A percentile compares a stretch with the other conserved stretches of the same genome.
Conservation (phyloP, 2,888 invertebrate species). For the Nycteola revayana region DNA sequence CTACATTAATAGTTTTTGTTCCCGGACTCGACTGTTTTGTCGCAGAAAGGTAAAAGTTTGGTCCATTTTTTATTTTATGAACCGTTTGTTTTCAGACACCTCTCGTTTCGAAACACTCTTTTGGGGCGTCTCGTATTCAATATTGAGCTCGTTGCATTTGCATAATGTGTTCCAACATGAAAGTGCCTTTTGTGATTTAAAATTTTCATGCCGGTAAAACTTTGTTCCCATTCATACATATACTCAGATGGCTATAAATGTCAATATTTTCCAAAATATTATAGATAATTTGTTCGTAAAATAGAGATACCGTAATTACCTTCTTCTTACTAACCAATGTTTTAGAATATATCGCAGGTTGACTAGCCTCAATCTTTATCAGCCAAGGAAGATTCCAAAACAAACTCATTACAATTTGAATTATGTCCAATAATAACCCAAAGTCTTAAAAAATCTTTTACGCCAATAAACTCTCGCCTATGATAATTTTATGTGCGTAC, state of each 20-base stretch:
- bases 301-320: too few relatives aligned
- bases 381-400: too few relatives aligned
- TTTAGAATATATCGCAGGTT: too few relatives aligned
- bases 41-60: constrained; percentile 55
- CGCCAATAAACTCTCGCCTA: too few relatives aligned
- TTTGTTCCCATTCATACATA: not conserved
- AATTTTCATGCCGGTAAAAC: constrained; percentile 19
- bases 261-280: constrained; percentile 16
- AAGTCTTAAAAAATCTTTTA: too few relatives aligned
- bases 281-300: too few relatives aligned
- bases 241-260: not conserved
- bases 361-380: too few relatives aligned
- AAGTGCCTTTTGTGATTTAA: constrained; percentile 36
- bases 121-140: constrained; percentile 34
- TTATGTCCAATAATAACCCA: too few relatives aligned
- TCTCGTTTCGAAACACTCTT: constrained; percentile 47
- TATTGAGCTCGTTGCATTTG: constrained; percentile 43
- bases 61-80: constrained; percentile 40
- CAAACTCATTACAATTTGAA: too few relatives aligned
- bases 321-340: too few relatives aligned
- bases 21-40: constrained; percentile 60
- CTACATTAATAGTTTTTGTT: constrained; percentile 79
- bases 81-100: constrained; percentile 53
- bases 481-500: too few relatives aligned
- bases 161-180: constrained; percentile 32